Evolutionary conservation across 2,888 invertebrate species (phyloP), one percentile per base, ranked within the genome.

Genomic region (Drosophila anomalata): DNA sequence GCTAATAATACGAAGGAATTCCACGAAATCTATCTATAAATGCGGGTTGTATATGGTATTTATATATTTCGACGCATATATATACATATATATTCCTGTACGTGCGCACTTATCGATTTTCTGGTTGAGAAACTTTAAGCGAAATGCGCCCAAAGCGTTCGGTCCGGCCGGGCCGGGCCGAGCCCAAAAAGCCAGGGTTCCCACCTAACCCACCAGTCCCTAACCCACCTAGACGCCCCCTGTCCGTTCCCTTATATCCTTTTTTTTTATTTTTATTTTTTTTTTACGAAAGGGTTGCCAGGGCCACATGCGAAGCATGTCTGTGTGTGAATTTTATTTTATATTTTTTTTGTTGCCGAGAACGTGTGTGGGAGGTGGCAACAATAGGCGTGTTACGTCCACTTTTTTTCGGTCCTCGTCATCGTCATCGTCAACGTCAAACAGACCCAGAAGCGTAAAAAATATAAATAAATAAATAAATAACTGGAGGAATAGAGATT

Each of bases 61-160:
- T 17, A 47, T 68, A 68, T 52, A 36, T 6, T n/a, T n/a, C n/a
- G 46, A 48, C 17, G 48, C 17, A 39, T 68, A 58, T 46, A 59
- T 69, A 52, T 11, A 12, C 56, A 77, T 79, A 79, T 83, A 75
- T 78, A 57, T 85, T 75, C 72, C 59, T 78, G 78, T 78, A 85
- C 75, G 79, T 78, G 85, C 79, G 80, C 83, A 77, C 74, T 77
- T 83, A 83, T 83, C 83, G 83, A 85, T 83, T 83, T 83, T 83
- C 86, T 85, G 86, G 74, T 79, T 75, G 76, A 76, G 70, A 77
- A 81, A 77, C 75, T 70, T 68, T 67, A 61, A 73, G 67, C 73
- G 70, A 75, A 85, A 85, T 75, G 76, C 73, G 79, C 82, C 85
- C 79, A 79, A 77, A 76, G 77, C 76, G 72, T 22, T 46, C 60